Conservation (phyloP, 1,140 invertebrate genomes). For the Drosophila bifasciata region DNA sequence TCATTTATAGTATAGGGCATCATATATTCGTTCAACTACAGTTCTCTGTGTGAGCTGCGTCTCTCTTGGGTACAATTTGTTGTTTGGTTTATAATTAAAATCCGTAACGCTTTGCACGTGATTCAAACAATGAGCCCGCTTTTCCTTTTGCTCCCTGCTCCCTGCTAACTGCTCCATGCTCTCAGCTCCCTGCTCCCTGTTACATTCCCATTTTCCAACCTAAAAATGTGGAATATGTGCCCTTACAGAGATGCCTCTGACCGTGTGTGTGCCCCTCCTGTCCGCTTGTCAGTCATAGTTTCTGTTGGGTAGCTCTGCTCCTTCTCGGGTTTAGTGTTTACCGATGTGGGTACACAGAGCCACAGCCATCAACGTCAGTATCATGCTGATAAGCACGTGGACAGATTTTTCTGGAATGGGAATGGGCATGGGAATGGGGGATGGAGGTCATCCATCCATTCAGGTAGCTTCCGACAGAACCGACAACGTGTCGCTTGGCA, state of each 20-base stretch:
- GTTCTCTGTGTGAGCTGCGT: background rate
- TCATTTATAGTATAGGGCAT: no score
- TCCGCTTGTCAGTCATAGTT: constrained; percentile 9
- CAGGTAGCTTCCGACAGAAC: constrained; percentile 21
- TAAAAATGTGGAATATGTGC: constrained; percentile 19
- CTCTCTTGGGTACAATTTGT: background rate
- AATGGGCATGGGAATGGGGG: no score
- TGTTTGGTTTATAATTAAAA: constrained; percentile 38
- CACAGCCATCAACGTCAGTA: constrained; percentile 2
- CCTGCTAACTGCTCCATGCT: no score
- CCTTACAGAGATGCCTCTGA: constrained; percentile 10
- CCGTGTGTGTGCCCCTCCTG: constrained; percentile 11
- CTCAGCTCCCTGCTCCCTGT: constrained; percentile 1
- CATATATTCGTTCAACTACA: no score
- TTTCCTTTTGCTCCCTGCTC: background rate
- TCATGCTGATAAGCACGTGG: constrained; percentile 58
- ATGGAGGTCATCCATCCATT: constrained; percentile 6
- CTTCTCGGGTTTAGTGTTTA: constrained; percentile 10
- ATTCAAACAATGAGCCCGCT: constrained; percentile 38
- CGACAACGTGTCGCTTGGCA: constrained; percentile 44
- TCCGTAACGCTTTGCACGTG: constrained; percentile 38
- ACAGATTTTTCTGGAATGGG: constrained; percentile 14
- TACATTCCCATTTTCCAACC: no score
- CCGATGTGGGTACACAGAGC: constrained; percentile 2
- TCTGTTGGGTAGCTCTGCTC: constrained; percentile 9